Evolutionary conservation across 2,113 vertebrate genomes (phyloP), one percentile per base, ranked within the genome.

Genomic region (Phalacrocorax carbo): DNA sequence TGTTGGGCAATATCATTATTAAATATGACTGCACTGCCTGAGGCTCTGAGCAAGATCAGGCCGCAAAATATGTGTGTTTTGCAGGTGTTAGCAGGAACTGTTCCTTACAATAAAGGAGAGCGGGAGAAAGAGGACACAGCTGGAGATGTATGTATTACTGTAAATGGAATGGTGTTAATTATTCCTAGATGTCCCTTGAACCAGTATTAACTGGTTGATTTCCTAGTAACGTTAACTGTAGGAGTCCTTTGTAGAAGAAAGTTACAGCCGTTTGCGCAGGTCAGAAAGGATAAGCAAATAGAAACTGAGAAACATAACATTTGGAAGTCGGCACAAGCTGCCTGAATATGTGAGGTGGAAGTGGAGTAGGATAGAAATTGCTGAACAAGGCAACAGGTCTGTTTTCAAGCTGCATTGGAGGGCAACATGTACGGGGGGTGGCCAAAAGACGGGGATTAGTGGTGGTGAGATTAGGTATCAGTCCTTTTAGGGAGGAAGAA

Each of bases 1-100:
- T 86, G 64, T 96, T 96, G 82, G 72, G 92, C 82, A 94, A 93
- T 76, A n/a, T 75, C 76, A 13, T 90, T 5, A 78, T 88, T 83
- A 38, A 11, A 46, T 22, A 7, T 94, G 93, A 88, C 29, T 81
- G 93, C 3, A 0, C 76, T 78, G 88, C 96, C 93, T 4, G n/a
- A 26, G 95, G 95, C 85, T 62, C 85, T 48, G 62, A 88, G 66
- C 90, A 19, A 52, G 84, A 58, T 21, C 58, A 93, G 92, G 36
- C 66, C 81, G 73, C 90, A 29, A 86, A 82, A 58, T 55, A 65
- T 8, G 40, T 22, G 55, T 52, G 46, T 91, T 94, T 49, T 21
- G 70, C 49, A 82, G 92, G 75, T 80, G 82, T 85, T 77, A 42
- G 36, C 78, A 93, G 75, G 70, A 73, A 36, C 90, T 85, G 66